Evolutionary conservation across 2,888 invertebrate species (phyloP), one percentile per base, ranked within the genome.

Genomic region (Apodemia zela): DNA sequence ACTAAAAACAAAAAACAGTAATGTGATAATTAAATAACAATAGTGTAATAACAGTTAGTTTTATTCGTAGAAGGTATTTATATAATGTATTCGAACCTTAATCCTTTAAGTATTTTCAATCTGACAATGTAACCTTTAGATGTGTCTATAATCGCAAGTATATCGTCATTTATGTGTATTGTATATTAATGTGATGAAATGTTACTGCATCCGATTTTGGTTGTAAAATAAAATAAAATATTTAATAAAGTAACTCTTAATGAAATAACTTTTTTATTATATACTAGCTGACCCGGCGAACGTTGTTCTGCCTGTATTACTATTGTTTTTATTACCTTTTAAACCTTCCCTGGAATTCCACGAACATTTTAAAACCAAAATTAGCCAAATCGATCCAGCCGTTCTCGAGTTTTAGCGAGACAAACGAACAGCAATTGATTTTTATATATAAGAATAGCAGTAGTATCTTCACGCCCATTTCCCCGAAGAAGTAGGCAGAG

Each of bases 121-220:
- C 68, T 82, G 79, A 58, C 33, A 82, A 72, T 83, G 80, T 81
- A 77, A 75, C 73, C 75, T 78, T 74, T 78, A 78, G 79, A 76
- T 82, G 84, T 89, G 87, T 89, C 87, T 90, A 80, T 89, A 89
- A 84, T 79, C 42, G 42, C 87, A 76, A 79, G 69, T 83, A 82
- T 82, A 72, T 74, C 80, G 76, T 78, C 81, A 72, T 80, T 74
- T 81, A 75, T 78, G 75, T 82, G 80, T 88, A 42, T 80, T 82
- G 80, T 86, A 86, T 75, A 72, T 78, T 83, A 81, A 83, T 80
- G 85, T 86, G 84, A 89, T 86, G 81, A 82, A 80, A 85, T 78
- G 87, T 89, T 87, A 87, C 87, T 85, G 83, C 86, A 85, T 89
- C 86, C 83, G 80, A 83, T 85, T 87, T 81, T 85, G 89, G 89